Evolutionary conservation across 2,113 vertebrate genomes (phyloP), one percentile per base, ranked within the genome.

Genomic region (Chaetorhynchus papuensis): DNA sequence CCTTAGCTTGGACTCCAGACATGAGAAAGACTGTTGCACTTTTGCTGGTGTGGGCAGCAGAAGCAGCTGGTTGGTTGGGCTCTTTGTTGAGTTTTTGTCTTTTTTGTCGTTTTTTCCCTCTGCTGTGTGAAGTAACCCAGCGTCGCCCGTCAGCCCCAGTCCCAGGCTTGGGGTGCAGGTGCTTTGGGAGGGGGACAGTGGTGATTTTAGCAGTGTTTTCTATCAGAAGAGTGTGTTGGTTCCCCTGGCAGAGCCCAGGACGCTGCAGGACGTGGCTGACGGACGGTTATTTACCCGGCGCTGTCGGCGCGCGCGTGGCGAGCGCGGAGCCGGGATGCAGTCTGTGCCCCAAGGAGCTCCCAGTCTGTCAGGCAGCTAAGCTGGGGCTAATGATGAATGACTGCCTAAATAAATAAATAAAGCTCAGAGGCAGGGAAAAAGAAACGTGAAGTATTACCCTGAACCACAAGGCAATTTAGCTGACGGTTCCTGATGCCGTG

Each of bases 401-500:
- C 95, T 96, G 52, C 86, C 68, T 72, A 94, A 95, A 94, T 88
- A 96, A 96, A 96, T 78, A 90, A 96, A 92, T 78, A 92, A 90
- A 80, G 83, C 89, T 90, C 6, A 0, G 30, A 90, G 89, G 91
- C 70, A 84, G 72, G 85, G 44, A 66, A 26, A 56, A 17, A 64
- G 82, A 57, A 93, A 63, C 2, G 19, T 57, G 44, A 10, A 79
- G 78, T 3, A 16, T 86, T 93, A 23, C 50, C 81, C 78, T 66
- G 79, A 53, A 33, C 44, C 75, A 28, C 33, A 17, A 88, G 83
- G 85, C 83, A 60, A 77, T 50, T 75, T 5, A 10, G 47, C 2
- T 7, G 49, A 11, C 0, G 3, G 5, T n/a, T 2, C 4, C 28
- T 17, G 79, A 6, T 19, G 83, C 72, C 11, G 57, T 24, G 10